A percentile compares a stretch with the other conserved stretches of the same genome.
phyloP scores from a whole-genome alignment of 2,888 invertebrate genomes.

The Nomada hirtipes region DNA sequence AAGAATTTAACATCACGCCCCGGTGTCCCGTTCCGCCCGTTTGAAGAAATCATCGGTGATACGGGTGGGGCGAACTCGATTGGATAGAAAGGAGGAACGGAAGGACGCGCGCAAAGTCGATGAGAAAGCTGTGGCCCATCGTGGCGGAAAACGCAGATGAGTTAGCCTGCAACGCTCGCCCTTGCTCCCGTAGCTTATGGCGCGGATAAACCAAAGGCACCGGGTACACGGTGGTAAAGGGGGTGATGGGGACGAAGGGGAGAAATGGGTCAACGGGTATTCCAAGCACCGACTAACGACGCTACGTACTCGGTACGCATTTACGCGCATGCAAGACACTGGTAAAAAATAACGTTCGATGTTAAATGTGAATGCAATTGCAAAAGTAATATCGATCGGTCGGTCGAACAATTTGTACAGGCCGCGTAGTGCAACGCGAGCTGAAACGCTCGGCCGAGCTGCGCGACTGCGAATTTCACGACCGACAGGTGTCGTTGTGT shows the following conservation, averaged over 20 bases:
- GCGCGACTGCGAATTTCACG: constrained; percentile 25
- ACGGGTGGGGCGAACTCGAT: background rate
- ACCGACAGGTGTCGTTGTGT: constrained; percentile 32
- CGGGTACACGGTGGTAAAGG: background rate
- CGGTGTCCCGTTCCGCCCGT: constrained; percentile 49
- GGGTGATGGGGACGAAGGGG: background rate
- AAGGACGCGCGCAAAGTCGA: background rate
- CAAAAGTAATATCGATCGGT: constrained; percentile 53
- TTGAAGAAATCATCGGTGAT: background rate
- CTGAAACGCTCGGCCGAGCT: constrained; percentile 25
- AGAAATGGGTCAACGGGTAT: constrained; percentile 33
- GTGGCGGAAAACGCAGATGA: too few relatives aligned
- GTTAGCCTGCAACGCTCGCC: background rate
- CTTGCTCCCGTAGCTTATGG: too few relatives aligned
- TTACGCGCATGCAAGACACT: constrained; percentile 56
- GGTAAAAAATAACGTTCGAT: constrained; percentile 69
- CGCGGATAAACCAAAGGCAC: too few relatives aligned
- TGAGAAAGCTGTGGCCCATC: too few relatives aligned
- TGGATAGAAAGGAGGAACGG: too few relatives aligned
- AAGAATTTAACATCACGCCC: constrained; percentile 51
- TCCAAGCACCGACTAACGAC: constrained; percentile 37
- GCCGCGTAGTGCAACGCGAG: constrained; percentile 11
- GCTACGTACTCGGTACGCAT: constrained; percentile 51
- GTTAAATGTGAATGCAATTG: constrained; percentile 59
- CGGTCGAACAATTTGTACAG: background rate